Evolutionary conservation across 2,888 invertebrate species (phyloP).

Genomic region (Parelbella ahira): DNA sequence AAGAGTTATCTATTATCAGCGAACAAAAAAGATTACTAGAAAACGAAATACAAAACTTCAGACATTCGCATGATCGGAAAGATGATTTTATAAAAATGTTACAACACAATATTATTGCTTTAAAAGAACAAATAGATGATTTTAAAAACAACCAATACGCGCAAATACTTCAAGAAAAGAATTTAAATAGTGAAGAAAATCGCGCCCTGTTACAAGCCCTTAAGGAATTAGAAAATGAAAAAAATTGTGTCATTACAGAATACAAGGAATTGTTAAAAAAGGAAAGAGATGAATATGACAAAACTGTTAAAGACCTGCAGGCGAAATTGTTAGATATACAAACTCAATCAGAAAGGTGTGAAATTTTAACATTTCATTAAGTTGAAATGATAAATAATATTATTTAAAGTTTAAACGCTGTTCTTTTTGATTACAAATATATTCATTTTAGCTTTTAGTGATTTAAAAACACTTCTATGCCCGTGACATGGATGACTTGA

Average conservation of each 20-base stretch:
- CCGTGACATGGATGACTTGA: too few relatives aligned
- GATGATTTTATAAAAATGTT: slow-evolving; percentile 45
- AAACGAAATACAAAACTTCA: slow-evolving; percentile 47
- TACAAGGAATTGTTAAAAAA: slow-evolving; percentile 71
- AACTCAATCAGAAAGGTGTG: slow-evolving; percentile 44
- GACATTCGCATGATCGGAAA: slow-evolving; percentile 49
- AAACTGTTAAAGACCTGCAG: slow-evolving; percentile 54
- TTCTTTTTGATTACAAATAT: too few relatives aligned
- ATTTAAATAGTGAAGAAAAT: slow-evolving; percentile 60
- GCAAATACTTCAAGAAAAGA: slow-evolving; percentile 43
- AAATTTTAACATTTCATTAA: too few relatives aligned
- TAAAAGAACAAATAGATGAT: slow-evolving; percentile 44
- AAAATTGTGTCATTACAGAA: slow-evolving; percentile 60
- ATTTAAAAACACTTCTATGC: too few relatives aligned
- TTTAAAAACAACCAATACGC: slow-evolving; percentile 38
- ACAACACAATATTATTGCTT: slow-evolving; percentile 40
- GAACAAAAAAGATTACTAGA: slow-evolving; percentile 56
- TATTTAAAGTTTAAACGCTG: too few relatives aligned
- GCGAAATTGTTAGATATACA: slow-evolving; percentile 53
- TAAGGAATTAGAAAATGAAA: slow-evolving; percentile 66
- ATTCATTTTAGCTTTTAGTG: too few relatives aligned
- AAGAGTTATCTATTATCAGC: slow-evolving; percentile 52
- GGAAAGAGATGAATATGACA: slow-evolving; percentile 71
- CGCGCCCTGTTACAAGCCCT: slow-evolving; percentile 59
- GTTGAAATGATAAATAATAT: too few relatives aligned